Evolutionary conservation across 2,113 vertebrate genomes (phyloP), one percentile per base, ranked within the genome.

Genomic region (Stegostoma tigrinum): DNA sequence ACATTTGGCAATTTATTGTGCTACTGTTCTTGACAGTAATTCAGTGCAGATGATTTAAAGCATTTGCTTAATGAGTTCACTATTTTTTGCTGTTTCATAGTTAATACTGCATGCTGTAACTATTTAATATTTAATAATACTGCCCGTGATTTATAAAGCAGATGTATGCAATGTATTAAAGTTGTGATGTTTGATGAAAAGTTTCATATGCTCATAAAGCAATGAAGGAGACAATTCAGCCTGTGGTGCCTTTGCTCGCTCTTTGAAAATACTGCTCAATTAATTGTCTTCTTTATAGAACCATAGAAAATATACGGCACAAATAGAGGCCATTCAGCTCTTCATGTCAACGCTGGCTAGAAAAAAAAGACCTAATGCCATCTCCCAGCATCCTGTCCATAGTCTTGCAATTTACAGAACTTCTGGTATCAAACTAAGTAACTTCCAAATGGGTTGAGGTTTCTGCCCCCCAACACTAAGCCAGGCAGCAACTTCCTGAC

Each of bases 1-100:
- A n/a, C 89, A 93, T 38, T 93, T 93, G 61, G 89, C 66, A 67
- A 93, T 66, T 66, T 93, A 93, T 61, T 93, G 34, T 38, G 55
- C 34, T 93, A 66, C 38, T 93, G n/a, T 93, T 66, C 89, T 93
- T 61, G 66, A n/a, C 61, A 42, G 21, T 38, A 67, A 67, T 67
- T 42, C n/a, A 66, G 34, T 93, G 3, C 89, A 8, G 52, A 90
- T 90, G 89, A 93, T 67, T 61, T 93, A 66, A 93, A 66, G n/a
- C 66, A 61, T 61, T 67, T 67, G 34, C 34, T 93, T 93, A 61
- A 91, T 91, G 55, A 91, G 87, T 64, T 91, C 55, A 64, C 15
- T 64, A 66, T 93, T 66, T 93, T 93, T 93, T n/a, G 66, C 34
- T 52, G 85, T 64, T 93, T 66, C 64, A 64, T 17, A 42, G 42